Percentiles rank a stretch among this genome's conserved stretches.
Conservation (phyloP, 2,113 vertebrate genomes). For the Callithrix jacchus region DNA sequence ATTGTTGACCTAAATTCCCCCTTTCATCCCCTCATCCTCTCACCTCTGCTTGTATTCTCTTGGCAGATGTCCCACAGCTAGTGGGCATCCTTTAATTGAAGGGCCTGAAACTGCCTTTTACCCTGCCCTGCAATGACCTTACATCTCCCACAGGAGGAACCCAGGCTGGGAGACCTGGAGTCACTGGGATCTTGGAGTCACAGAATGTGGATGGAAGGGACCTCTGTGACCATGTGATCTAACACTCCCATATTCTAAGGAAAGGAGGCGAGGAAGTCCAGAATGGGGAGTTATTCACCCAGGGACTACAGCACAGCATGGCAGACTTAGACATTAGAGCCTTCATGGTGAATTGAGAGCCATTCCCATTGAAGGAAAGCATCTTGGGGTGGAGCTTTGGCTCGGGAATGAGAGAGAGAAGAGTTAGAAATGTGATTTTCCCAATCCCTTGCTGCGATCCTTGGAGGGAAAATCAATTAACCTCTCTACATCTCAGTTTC, state of each 20-base stretch:
- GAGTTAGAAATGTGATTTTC: background rate
- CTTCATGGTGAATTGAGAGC: background rate
- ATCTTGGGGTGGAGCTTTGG: background rate
- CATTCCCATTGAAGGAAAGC: background rate
- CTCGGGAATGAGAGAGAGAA: background rate
- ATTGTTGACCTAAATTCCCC: constrained; percentile 87
- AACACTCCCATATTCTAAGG: background rate
- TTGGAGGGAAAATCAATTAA: background rate
- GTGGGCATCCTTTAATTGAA: background rate
- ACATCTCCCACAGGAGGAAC: background rate
- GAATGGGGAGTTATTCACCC: background rate
- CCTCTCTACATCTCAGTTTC: background rate
- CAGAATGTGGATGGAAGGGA: background rate
- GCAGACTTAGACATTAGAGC: fast-evolving
- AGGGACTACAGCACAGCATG: background rate
- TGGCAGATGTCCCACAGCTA: constrained; percentile 58
- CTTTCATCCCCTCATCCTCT: constrained; percentile 83
- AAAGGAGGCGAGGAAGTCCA: background rate
- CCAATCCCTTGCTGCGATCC: background rate
- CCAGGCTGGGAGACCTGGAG: background rate
- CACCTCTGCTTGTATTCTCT: constrained; percentile 81
- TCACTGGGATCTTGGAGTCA: background rate
- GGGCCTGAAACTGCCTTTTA: background rate
- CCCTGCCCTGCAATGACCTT: background rate
- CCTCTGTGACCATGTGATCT: background rate